phyloP scores from a whole-genome alignment of 2,888 invertebrate genomes.

The Philopedon plagiatum region DNA sequence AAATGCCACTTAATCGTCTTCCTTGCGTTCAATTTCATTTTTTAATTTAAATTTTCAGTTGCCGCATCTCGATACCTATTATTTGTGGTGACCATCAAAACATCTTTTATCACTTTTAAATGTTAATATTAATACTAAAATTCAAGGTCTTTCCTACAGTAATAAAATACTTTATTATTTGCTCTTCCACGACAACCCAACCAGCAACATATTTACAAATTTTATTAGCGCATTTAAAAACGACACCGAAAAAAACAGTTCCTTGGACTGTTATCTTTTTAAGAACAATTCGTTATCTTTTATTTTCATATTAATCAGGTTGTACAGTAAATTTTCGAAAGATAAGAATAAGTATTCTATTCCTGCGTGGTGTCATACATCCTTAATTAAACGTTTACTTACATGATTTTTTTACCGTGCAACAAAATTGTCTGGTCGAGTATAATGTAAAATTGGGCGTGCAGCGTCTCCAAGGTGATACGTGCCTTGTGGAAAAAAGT shows the following conservation, averaged over 20 bases:
- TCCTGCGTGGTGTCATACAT: background rate
- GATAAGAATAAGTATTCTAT: conserved; percentile 9
- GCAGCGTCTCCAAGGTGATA: background rate
- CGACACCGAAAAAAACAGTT: conserved; percentile 22
- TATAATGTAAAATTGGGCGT: conserved; percentile 7
- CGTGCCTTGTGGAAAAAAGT: background rate
- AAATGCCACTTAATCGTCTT: no score
- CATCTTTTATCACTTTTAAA: conserved; percentile 5
- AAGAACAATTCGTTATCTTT: conserved; percentile 16
- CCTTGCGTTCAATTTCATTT: no score
- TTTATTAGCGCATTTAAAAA: conserved; percentile 10
- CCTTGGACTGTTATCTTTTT: conserved; percentile 15
- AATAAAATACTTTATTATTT: conserved; percentile 1
- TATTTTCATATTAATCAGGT: background rate
- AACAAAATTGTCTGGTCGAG: background rate
- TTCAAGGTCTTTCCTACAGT: conserved; percentile 1
- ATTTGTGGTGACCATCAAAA: conserved; percentile 3
- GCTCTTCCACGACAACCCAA: conserved; percentile 1
- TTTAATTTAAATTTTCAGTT: background rate
- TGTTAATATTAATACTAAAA: conserved; percentile 9
- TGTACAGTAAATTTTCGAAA: conserved; percentile 3
- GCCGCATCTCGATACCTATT: background rate
- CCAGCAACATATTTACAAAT: conserved; percentile 6
- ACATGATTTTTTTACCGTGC: background rate
- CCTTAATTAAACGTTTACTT: background rate